phyloP scores from a whole-genome alignment of 2,797 vertebrate species.

The Poeciliopsis infans region DNA sequence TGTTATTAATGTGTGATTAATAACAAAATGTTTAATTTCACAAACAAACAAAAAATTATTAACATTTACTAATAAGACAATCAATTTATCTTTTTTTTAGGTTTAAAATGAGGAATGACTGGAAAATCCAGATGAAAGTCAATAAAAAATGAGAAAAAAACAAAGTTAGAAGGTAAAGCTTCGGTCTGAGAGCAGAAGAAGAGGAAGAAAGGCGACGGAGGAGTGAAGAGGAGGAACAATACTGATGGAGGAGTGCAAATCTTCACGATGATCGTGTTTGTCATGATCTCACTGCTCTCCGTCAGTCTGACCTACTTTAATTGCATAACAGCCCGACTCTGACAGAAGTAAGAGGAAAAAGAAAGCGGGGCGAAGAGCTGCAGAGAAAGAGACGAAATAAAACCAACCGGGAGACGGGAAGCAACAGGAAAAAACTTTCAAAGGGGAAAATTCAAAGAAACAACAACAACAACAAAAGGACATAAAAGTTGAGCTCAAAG shows the following conservation, averaged over 20 bases:
- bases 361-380: neutral
- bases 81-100: neutral
- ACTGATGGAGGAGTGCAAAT: slow-evolving; percentile 7
- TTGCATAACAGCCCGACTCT: slow-evolving; percentile 22
- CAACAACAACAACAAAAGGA: neutral
- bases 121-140: neutral
- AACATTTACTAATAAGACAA: neutral
- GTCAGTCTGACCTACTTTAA: slow-evolving; percentile 43
- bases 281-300: slow-evolving; percentile 35
- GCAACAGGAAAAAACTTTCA: slow-evolving; percentile 3
- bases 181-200: neutral
- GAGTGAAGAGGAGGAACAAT: slow-evolving; percentile 1
- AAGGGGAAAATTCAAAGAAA: slow-evolving; percentile 3
- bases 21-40: neutral
- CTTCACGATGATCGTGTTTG: slow-evolving; percentile 22
- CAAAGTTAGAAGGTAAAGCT: neutral
- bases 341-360: slow-evolving; percentile 8
- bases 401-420: neutral
- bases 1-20: neutral
- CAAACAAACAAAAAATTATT: neutral
- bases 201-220: neutral
- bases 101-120: neutral
- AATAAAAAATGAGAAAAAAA: neutral
- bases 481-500: slow-evolving; percentile 5
- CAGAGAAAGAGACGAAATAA: neutral